phyloP scores from a whole-genome alignment of 2,888 invertebrate species.

The Platerodrilus igneus region DNA sequence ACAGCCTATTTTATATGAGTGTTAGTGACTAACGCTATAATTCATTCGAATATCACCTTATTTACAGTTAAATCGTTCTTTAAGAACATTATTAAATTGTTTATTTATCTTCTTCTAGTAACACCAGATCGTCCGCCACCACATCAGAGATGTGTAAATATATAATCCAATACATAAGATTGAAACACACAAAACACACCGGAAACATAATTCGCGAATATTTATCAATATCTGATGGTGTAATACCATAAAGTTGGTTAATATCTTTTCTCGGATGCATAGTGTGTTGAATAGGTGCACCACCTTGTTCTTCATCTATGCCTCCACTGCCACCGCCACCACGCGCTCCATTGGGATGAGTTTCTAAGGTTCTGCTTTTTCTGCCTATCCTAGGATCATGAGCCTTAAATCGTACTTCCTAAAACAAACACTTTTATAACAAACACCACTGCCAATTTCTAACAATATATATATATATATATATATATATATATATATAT shows the following conservation, averaged over 20 bases:
- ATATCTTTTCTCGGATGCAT: conserved; percentile 88
- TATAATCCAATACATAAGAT: conserved; percentile 97
- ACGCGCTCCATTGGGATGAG: too few species aligned
- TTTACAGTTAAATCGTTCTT: conserved; percentile 36
- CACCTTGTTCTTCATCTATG: conserved; percentile 59
- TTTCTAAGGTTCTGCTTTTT: too few species aligned
- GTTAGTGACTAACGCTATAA: conserved; percentile 38
- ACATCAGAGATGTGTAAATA: conserved; percentile 95
- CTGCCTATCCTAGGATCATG: too few species aligned
- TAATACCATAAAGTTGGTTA: conserved; percentile 86
- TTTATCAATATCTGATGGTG: conserved; percentile 98
- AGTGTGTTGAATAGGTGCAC: conserved; percentile 69
- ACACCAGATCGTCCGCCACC: conserved; percentile 88
- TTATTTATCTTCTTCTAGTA: conserved; percentile 67
- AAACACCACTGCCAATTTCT: too few species aligned
- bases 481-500: too few species aligned
- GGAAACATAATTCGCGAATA: conserved; percentile 98
- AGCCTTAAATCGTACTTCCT: too few species aligned
- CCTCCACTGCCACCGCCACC: conserved; percentile 46
- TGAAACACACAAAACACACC: conserved; percentile 97
- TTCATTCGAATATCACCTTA: conserved; percentile 32
- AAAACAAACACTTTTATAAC: too few species aligned
- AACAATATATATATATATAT: too few species aligned
- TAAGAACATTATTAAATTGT: conserved; percentile 30
- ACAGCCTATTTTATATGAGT: conserved; percentile 32